phyloP scores from a whole-genome alignment of 1,140 invertebrate genomes.

The Ctenoplectra terminalis region DNA sequence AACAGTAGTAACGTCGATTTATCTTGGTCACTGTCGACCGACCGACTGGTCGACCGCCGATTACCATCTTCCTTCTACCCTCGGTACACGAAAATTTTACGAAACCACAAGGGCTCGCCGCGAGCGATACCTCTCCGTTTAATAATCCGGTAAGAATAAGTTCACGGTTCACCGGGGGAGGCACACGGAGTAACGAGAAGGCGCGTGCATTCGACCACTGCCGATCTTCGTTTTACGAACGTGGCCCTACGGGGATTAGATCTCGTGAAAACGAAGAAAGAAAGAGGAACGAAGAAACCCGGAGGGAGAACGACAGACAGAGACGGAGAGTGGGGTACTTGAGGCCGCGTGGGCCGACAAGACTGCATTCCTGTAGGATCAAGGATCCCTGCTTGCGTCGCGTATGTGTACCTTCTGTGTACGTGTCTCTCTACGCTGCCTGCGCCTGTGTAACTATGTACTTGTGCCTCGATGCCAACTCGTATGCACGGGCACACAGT shows the following conservation, averaged over 20 bases:
- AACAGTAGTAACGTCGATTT: conserved; percentile 13
- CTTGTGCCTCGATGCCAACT: not conserved
- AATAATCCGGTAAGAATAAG: conserved; percentile 5
- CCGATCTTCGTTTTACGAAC: conserved; percentile 50
- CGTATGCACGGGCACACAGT: conserved; percentile 11
- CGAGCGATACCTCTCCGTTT: not conserved
- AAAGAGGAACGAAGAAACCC: conserved; percentile 43
- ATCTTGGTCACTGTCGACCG: conserved; percentile 12
- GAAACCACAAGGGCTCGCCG: not conserved
- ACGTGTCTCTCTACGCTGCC: conserved; percentile 26
- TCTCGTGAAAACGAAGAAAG: conserved; percentile 74
- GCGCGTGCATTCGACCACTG: conserved; percentile 66
- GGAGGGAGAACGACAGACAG: conserved; percentile 19
- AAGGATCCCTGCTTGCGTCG: conserved; percentile 76
- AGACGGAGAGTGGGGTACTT: conserved; percentile 65
- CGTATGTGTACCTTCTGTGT: conserved; percentile 50
- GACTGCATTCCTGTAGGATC: conserved; percentile 80
- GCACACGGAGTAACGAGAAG: conserved; percentile 60
- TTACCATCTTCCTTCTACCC: not conserved
- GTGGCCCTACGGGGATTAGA: conserved; percentile 76
- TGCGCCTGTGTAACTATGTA: conserved; percentile 1
- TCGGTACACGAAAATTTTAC: not conserved
- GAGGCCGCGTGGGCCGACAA: conserved; percentile 78
- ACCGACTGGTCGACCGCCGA: not conserved
- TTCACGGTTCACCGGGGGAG: not conserved